Base-by-base conservation (phyloP, 1,140 invertebrate genomes). In the Brachionus paranguensis region DNA sequence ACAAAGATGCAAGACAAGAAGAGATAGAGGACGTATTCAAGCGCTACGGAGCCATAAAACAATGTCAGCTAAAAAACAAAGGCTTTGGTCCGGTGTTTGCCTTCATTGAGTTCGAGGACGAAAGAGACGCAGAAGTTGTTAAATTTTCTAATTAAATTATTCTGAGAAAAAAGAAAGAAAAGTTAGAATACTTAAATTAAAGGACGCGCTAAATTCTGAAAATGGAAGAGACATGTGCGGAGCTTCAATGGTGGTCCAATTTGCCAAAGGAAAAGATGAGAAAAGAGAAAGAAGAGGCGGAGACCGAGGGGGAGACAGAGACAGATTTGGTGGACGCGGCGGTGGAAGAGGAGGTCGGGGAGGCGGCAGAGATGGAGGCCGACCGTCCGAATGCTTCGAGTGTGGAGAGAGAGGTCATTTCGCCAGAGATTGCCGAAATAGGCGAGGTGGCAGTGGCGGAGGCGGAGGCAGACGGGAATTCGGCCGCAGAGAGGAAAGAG, bases 41-140 rank as follows among this genome's bases (percentile, higher is more conserved):
- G 14, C 41, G 45, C 4, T 84, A 84, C 24, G 81, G 81, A 7
- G 43, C 43, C 12, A 74, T 84, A 20, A 50, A 53, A 70, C 60
- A 74, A 47, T 81, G 50, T 7, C 37, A 81, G 41, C 27, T 81
- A 11, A 81, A 81, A 45, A 64, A 81, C 43, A 81, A 81, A 81
- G 78, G 78, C 29, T 50, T 50, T 45, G 78, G 41, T 17, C 86
- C 89, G 33, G 89, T 95, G 43, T 98, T 97, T 91, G 96, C 95
- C 12, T 98, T 98, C 91, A 94, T 98, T n/a, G 95, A 97, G 89
- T 98, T 95, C 90, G 96, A 98, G 90, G 96, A 96, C 89, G 92
- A 93, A 87, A 93, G 95, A 88, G 96, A 98, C 90, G 96, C 96
- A 7, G 95, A 96, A 88, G 96, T 98, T 91, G 94, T 95, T 81